Conservation (phyloP, 1,140 invertebrate genomes). For the Elymnias hypermnestra region DNA sequence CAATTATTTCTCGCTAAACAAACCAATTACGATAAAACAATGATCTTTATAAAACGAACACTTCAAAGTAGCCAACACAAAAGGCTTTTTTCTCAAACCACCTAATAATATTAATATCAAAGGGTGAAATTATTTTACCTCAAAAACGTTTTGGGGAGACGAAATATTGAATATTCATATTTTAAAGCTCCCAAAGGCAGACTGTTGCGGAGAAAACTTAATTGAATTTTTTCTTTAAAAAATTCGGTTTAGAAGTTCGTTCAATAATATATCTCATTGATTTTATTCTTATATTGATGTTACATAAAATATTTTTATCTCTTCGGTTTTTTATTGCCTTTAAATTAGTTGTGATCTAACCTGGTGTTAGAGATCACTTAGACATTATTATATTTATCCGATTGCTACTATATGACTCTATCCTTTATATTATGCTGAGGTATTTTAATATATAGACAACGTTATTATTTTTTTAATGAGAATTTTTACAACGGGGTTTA, state of each 20-base stretch:
- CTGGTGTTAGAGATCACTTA: no score
- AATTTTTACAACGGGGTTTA: no score
- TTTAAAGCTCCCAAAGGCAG: not conserved
- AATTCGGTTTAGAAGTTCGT: not conserved
- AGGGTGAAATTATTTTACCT: constrained; percentile 3
- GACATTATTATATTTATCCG: no score
- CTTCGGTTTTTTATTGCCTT: not conserved
- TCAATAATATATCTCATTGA: no score
- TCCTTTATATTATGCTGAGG: no score
- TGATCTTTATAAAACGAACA: not conserved
- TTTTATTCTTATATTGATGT: not conserved
- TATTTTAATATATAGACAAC: no score
- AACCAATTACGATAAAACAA: not conserved
- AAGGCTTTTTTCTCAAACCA: not conserved
- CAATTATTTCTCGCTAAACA: no score
- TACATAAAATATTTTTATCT: not conserved
- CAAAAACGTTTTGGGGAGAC: not conserved
- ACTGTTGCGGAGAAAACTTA: not conserved
- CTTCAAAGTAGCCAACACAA: not conserved
- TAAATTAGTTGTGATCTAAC: no score
- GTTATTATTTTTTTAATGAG: no score
- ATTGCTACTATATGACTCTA: no score
- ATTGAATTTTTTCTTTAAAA: not conserved
- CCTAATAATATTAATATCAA: constrained; percentile 2
- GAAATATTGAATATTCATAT: constrained; percentile 2